Evolutionary conservation across 2,797 vertebrate genomes (phyloP), one percentile per base, ranked within the genome.

Genomic region (Botia almorhae): DNA sequence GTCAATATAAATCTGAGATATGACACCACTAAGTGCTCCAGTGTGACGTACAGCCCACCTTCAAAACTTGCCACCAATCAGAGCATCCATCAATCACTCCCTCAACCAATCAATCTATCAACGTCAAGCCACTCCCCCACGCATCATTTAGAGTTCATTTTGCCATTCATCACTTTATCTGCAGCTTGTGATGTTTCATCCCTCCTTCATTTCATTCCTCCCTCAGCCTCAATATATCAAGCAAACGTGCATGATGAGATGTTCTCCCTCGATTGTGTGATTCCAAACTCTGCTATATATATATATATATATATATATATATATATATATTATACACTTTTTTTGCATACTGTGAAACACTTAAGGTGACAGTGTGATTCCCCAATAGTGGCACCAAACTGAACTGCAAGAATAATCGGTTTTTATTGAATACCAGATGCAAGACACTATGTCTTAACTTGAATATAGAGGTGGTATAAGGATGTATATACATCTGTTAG

Each of bases 61-160:
- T 76, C 81, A 81, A 89, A 86, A 82, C 88, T 89, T 63, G 82
- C 85, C 87, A 86, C 88, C 91, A 88, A 91, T 89, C 87, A 88
- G 84, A 76, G 88, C 69, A 89, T 90, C 88, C 86, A 91, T 92
- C 92, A 92, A 83, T 93, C 92, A 90, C 43, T 63, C 70, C 81
- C 81, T 81, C 69, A 69, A 75, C 74, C 70, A 63, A 60, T 75
- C 65, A 36, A 74, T 85, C 75, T 48, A 85, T 86, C 89, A 89
- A 46, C 16, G 88, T 90, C 87, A 86, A 85, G 87, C 85, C 82
- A 87, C 87, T 80, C 74, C 73, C 53, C 21, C 65, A 65, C 46
- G 61, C 51, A 67, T 75, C 50, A 80, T 80, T 74, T 33, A 46
- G 46, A 50, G 48, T 58, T 64, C 19, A 53, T 65, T 56, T 50